Evolutionary conservation across 2,113 vertebrate species (phyloP).

Genomic region (Saimiri boliviensis): DNA sequence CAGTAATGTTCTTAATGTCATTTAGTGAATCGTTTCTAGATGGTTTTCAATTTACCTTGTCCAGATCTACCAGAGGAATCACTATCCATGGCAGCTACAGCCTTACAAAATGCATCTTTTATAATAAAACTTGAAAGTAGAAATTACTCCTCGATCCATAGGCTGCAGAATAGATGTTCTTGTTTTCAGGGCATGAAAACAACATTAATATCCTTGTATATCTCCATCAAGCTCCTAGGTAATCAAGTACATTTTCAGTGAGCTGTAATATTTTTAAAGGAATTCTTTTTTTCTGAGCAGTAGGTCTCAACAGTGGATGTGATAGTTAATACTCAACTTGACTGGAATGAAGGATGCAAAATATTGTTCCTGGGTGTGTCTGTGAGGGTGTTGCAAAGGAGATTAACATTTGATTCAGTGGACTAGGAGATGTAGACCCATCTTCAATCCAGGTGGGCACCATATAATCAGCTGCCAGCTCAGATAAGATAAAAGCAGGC

Average conservation of each 20-base stretch:
- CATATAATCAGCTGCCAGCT: too few species aligned
- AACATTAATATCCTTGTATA: not conserved
- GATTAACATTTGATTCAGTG: too few species aligned
- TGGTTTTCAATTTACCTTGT: not conserved
- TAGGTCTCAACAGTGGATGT: not conserved
- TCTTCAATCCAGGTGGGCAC: too few species aligned
- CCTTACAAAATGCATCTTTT: not conserved
- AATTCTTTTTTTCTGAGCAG: not conserved
- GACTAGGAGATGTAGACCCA: too few species aligned
- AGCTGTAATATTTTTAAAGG: not conserved
- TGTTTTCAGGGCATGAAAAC: not conserved
- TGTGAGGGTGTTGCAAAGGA: too few species aligned
- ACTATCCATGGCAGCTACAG: not conserved
- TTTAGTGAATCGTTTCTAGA: not conserved
- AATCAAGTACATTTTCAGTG: not conserved
- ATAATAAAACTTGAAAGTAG: not conserved
- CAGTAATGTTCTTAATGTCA: not conserved
- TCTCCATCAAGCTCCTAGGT: not conserved
- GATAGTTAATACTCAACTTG: too few species aligned
- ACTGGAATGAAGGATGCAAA: too few species aligned
- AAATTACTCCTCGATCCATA: not conserved
- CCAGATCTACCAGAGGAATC: not conserved
- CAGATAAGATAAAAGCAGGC: too few species aligned
- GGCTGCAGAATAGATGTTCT: not conserved
- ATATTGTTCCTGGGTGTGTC: too few species aligned